Conservation (phyloP, 2,888 invertebrate species). For the Cistogaster globosa region DNA sequence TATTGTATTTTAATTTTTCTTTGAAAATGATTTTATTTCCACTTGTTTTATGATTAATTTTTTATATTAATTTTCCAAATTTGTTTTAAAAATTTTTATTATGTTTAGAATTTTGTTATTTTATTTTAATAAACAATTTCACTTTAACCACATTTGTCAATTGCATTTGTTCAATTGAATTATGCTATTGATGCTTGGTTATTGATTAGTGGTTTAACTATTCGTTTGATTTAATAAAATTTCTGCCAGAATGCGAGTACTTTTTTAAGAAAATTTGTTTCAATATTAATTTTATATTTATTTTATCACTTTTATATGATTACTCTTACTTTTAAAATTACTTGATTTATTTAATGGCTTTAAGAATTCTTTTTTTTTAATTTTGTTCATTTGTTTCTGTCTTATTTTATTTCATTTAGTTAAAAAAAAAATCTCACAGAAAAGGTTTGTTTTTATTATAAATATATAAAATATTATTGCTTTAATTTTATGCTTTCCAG, state of each 20-base stretch:
- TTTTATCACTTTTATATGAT: no score
- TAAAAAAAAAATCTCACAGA: no score
- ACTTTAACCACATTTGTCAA: neutral
- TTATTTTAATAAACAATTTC: neutral
- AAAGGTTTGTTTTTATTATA: no score
- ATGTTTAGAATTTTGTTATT: neutral
- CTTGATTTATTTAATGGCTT: no score
- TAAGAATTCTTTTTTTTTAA: no score
- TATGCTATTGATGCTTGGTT: constrained; percentile 6
- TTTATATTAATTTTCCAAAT: neutral
- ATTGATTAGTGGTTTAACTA: constrained; percentile 53
- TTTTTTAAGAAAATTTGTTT: neutral
- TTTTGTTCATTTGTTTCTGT: no score
- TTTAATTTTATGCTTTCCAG: no score
- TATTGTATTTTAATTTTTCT: neutral
- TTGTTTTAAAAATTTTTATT: neutral
- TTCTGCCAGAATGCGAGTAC: neutral
- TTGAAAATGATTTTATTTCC: neutral
- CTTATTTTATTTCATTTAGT: no score
- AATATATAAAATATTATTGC: no score
- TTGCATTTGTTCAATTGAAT: neutral
- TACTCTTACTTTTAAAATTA: no score
- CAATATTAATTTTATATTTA: no score
- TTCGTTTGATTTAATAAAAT: constrained; percentile 24
- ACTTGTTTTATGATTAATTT: no score